These are phyloP conservation scores for Turritopsis rubra DNA, from an alignment of 30 jellyfish, hydroid and myxozoan species.

Conservation along the genomic window DNA sequence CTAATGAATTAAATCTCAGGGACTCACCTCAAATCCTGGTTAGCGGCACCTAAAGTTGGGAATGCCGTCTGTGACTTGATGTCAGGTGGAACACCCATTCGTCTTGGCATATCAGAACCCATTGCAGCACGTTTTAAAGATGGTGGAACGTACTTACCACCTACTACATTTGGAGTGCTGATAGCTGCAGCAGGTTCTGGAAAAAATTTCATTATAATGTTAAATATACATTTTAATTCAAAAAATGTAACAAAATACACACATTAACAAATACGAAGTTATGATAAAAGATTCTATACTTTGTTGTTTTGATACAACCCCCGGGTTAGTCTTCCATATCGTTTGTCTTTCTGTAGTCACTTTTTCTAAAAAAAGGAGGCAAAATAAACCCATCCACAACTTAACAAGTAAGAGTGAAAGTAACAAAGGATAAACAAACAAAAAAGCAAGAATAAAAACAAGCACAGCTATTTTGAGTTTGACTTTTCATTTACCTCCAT, in stretches of 20 bases:
- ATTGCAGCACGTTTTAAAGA: conserved; percentile 14
- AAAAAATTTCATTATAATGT: neutral
- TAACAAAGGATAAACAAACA: neutral
- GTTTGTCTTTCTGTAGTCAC: neutral
- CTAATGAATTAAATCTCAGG: neutral
- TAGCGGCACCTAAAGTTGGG: conserved; percentile 69
- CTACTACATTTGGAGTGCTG: conserved; percentile 11
- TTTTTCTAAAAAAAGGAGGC: neutral
- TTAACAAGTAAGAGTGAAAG: too few species aligned
- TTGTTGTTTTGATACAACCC: neutral
- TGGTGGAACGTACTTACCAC: conserved; percentile 41
- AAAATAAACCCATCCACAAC: too few species aligned
- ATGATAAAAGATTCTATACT: neutral
- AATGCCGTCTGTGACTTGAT: conserved; percentile 76
- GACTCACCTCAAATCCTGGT: conserved; percentile 31
- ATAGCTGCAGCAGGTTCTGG: neutral
- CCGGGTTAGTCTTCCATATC: neutral
- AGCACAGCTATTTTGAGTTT: neutral
- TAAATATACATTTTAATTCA: neutral
- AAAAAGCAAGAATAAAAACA: neutral
- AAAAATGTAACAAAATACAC: neutral
- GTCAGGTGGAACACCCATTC: conserved; percentile 90
- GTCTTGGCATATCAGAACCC: conserved; percentile 12
- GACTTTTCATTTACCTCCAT: neutral
- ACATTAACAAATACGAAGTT: neutral